Percentiles rank a stretch among this genome's conserved stretches.
Evolutionary conservation across 30 jellyfish, hydroid and myxozoan species (phyloP).

Genomic region (Aurelia sp.): DNA sequence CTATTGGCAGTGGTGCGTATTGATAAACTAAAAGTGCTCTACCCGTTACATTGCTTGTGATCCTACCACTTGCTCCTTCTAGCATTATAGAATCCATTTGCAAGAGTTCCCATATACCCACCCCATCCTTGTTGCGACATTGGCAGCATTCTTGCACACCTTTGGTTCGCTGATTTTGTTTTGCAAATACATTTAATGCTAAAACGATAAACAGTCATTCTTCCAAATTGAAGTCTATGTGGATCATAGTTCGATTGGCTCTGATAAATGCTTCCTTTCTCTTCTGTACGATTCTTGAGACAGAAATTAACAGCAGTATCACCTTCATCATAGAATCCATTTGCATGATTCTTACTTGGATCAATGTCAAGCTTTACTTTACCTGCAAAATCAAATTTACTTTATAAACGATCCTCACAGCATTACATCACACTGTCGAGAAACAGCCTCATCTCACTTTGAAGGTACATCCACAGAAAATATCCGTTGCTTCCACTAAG

Average conservation of each 20-base stretch:
- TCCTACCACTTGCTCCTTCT: constrained; percentile 5
- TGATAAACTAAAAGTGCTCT: too few relatives aligned
- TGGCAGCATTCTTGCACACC: constrained; percentile 91
- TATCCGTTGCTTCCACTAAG: too few relatives aligned
- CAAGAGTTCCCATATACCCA: constrained; percentile 96
- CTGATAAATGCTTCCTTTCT: constrained; percentile 45
- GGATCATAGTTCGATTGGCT: constrained; percentile 80
- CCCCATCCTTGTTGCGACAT: constrained; percentile 95
- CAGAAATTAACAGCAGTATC: constrained; percentile 96
- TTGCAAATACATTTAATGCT: constrained; percentile 84
- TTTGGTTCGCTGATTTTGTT: constrained; percentile 19
- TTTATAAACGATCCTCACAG: neutral
- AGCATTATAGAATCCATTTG: constrained; percentile 84
- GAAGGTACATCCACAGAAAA: too few relatives aligned
- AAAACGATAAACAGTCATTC: constrained; percentile 84
- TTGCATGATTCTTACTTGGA: constrained; percentile 30
- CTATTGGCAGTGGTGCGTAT: too few relatives aligned
- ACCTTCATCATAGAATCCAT: constrained; percentile 93
- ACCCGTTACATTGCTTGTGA: too few relatives aligned
- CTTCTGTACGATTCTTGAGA: constrained; percentile 64
- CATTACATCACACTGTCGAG: neutral
- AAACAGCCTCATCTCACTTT: neutral
- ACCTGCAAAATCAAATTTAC: constrained; percentile 48
- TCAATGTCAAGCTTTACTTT: constrained; percentile 58
- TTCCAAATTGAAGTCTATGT: constrained; percentile 80